Evolutionary conservation across 2,888 invertebrate species (phyloP), one percentile per base, ranked within the genome.

Genomic region (Dendrolimus houi): DNA sequence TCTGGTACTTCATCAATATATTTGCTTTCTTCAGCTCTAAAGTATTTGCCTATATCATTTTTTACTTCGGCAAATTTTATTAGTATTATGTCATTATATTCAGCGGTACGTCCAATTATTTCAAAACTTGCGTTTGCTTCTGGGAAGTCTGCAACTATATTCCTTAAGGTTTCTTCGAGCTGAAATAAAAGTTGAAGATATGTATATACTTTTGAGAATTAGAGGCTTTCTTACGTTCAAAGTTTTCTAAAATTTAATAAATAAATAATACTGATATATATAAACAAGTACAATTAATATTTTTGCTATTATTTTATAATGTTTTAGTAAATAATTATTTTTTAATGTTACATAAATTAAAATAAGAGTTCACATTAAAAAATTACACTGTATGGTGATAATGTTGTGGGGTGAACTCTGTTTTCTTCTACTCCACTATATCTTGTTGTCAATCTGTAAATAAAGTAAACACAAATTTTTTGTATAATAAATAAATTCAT

Each of bases 61-160:
- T 62, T 67, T 6, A 52, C 54, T 63, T 70, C 62, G 7, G 71
- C 66, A 8, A 80, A 69, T 69, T 79, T 83, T 9, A 84, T 57
- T 2, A 87, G 60, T 0, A 85, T 60, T 12, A 89, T 80, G 12
- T 88, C 79, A 10, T 84, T 83, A 62, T 83, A 87, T 59, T 81
- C 83, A 1, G 68, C 68, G 1, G 87, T 85, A 0, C 76, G 77
- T 0, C 78, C 83, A 7, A 83, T 59, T 1, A 75, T 66, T 64
- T 79, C 77, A 0, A 71, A 13, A 0, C 77, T 72, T 40, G 77
- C 68, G 40, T 83, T 84, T 1, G 68, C 77, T 8, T 70, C 56
- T 0, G 64, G 59, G 56, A 80, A 75, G 1, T 64, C 57, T 0
- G 60, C 52, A 17, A 68, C 58, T 1, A 83, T 55, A 7, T 59